Evolutionary conservation across 2,797 vertebrate genomes (phyloP).

Genomic region (Luscinia megarhynchos): DNA sequence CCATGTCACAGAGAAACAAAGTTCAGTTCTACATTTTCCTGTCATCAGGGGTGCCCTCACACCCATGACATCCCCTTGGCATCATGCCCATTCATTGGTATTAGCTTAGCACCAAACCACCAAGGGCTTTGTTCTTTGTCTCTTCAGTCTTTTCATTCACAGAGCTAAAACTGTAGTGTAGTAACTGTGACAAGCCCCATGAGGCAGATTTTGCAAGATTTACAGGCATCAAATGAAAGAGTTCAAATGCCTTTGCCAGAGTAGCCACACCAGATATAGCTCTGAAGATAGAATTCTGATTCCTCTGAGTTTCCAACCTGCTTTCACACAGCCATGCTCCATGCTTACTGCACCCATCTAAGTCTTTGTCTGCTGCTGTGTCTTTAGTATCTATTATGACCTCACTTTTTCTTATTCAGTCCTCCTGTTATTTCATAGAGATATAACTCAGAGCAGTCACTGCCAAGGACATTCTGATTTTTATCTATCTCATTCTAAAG

Average conservation of each 20-base stretch:
- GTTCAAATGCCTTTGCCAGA: background rate
- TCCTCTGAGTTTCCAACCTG: background rate
- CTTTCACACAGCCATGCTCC: background rate
- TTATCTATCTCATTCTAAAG: conserved; percentile 25
- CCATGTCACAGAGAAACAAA: background rate
- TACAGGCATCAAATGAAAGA: background rate
- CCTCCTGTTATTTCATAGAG: background rate
- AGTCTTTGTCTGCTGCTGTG: background rate
- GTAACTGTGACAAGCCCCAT: background rate
- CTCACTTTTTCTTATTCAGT: background rate
- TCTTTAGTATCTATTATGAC: background rate
- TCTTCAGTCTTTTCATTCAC: background rate
- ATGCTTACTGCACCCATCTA: background rate
- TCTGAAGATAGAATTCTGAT: background rate
- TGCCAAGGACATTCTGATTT: conserved; percentile 27
- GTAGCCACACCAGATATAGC: background rate
- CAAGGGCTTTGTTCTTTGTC: background rate
- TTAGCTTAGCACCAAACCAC: background rate
- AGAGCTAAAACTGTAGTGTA: background rate
- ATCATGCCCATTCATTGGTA: rapidly evolving
- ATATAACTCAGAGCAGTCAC: background rate
- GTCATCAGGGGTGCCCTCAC: background rate
- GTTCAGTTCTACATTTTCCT: background rate
- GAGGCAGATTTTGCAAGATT: background rate
- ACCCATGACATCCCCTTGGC: background rate